Evolutionary conservation across 2,797 vertebrate species (phyloP).

Genomic region (Avahi laniger): DNA sequence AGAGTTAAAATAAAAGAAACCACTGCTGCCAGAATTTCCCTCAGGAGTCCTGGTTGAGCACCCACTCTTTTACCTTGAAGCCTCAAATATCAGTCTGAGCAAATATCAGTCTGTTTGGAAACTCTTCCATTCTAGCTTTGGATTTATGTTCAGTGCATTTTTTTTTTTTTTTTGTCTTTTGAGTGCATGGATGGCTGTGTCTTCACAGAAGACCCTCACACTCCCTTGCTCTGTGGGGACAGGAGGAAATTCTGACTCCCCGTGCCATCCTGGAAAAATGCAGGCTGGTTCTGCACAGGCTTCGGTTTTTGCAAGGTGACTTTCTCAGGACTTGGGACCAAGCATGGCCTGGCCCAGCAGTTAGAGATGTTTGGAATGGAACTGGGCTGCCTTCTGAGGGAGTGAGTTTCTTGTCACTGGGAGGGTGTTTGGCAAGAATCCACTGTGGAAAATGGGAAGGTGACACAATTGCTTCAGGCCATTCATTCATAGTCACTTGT

Average conservation of each 20-base stretch:
- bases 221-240: rapidly evolving
- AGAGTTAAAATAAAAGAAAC: not conserved
- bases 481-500: not conserved
- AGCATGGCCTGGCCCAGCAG: too few relatives aligned
- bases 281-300: not conserved
- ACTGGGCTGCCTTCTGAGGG: not conserved
- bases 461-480: rapidly evolving
- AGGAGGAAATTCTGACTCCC: not conserved
- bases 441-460: not conserved
- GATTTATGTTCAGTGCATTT: not conserved
- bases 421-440: not conserved
- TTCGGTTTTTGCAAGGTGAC: not conserved
- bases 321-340: not conserved
- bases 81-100: not conserved
- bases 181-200: not conserved
- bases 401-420: not conserved
- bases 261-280: not conserved
- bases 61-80: not conserved
- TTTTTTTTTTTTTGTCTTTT: not conserved
- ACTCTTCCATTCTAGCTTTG: not conserved
- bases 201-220: not conserved
- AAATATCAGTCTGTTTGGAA: not conserved
- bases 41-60: not conserved
- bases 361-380: not conserved
- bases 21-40: not conserved